A percentile compares a stretch with the other conserved stretches of the same genome.
These are phyloP conservation scores for Entomyzon cyanotis DNA, from an alignment of 2,113 vertebrate species.

Conservation along the genomic window DNA sequence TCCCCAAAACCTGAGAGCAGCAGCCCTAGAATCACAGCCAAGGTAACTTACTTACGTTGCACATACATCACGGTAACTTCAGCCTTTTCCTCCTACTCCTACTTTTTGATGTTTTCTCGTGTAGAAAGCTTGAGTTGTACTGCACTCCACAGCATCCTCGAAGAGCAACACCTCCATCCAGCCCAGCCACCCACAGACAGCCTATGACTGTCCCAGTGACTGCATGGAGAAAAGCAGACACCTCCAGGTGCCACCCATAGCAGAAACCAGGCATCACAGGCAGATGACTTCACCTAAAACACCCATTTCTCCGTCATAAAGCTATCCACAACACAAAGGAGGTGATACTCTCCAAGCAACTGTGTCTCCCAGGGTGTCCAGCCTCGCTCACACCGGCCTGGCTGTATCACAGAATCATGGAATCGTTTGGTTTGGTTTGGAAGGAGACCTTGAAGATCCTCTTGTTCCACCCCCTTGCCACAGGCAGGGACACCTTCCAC, in stretches of 20 bases:
- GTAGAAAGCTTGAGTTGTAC: neutral
- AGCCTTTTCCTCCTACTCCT: neutral
- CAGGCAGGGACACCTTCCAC: neutral
- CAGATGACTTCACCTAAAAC: neutral
- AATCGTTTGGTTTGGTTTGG: neutral
- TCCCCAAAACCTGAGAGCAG: neutral
- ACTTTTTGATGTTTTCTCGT: neutral
- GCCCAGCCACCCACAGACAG: neutral
- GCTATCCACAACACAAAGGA: neutral
- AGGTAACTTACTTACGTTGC: neutral
- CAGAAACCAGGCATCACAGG: rapidly evolving
- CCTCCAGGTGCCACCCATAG: neutral
- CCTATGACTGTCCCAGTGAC: neutral
- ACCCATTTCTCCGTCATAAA: neutral
- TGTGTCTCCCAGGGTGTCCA: too few relatives aligned
- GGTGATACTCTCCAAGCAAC: neutral
- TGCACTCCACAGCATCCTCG: neutral
- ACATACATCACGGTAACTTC: rapidly evolving
- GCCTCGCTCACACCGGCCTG: rapidly evolving
- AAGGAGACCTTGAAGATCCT: neutral
- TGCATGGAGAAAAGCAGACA: neutral
- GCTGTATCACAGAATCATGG: neutral
- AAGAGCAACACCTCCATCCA: neutral
- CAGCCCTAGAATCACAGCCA: neutral
- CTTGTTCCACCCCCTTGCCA: neutral